phyloP scores from a whole-genome alignment of 2,888 invertebrate species.

The Scelioninae gen. 2 region DNA sequence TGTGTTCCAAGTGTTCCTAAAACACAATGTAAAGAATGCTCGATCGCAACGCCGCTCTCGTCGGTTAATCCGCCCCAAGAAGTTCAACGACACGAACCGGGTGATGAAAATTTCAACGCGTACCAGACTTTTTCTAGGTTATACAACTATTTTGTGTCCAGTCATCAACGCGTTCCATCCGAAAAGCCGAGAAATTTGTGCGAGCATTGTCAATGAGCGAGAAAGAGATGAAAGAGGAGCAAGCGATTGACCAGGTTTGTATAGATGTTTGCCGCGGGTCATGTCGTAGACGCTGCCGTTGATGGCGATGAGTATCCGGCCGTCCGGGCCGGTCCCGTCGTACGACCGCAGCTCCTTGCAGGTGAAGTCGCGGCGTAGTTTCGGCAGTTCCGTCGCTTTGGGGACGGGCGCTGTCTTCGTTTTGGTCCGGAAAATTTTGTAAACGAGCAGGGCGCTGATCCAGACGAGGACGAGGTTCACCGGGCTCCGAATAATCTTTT shows the following conservation, averaged over 20 bases:
- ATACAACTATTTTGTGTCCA: too few species aligned
- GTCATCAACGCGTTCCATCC: too few species aligned
- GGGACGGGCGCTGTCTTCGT: constrained; percentile 72
- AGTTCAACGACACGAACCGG: too few species aligned
- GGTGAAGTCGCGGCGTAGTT: constrained; percentile 92
- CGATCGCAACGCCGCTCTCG: too few species aligned
- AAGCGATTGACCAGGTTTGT: constrained; percentile 89
- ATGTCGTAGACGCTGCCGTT: constrained; percentile 97
- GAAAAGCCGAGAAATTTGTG: too few species aligned
- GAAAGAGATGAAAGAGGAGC: too few species aligned
- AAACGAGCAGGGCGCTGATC: constrained; percentile 83
- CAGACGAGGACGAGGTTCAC: constrained; percentile 83
- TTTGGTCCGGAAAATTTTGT: constrained; percentile 83
- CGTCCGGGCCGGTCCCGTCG: constrained; percentile 91
- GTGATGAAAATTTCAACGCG: too few species aligned
- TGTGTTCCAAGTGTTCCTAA: too few species aligned
- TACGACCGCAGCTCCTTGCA: constrained; percentile 89
- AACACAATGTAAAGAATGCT: too few species aligned
- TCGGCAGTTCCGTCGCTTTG: constrained; percentile 82
- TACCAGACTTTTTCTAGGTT: too few species aligned
- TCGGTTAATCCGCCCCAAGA: too few species aligned
- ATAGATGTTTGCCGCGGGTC: constrained; percentile 91
- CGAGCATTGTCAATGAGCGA: too few species aligned
- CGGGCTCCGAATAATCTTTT: constrained; percentile 83
- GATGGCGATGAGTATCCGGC: constrained; percentile 92